Conservation (phyloP, 2,113 vertebrate genomes). For the Anas platyrhynchos region DNA sequence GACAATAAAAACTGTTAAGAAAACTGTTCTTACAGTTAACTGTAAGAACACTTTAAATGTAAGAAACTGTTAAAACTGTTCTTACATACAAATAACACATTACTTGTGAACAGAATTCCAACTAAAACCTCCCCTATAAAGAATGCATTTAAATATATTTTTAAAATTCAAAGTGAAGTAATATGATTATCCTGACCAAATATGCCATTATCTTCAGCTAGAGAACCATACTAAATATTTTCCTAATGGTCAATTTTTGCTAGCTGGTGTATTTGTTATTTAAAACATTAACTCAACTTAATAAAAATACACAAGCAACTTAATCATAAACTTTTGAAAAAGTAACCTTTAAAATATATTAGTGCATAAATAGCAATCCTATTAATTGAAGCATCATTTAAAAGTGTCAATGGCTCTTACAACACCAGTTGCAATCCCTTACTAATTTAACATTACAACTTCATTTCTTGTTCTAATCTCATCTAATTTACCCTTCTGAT, state of each 20-base stretch:
- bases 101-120: constrained; percentile 12
- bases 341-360: constrained; percentile 36
- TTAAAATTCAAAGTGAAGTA: constrained; percentile 3
- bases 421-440: constrained; percentile 44
- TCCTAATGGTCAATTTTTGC: constrained; percentile 2
- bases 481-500: constrained; percentile 78
- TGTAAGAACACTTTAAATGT: no score
- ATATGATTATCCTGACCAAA: background rate
- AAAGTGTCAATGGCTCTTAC: constrained; percentile 46
- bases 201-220: background rate
- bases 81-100: background rate
- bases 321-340: constrained; percentile 38
- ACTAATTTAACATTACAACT: constrained; percentile 73
- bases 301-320: constrained; percentile 32
- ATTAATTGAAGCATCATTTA: constrained; percentile 68
- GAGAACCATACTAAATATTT: background rate
- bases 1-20: background rate
- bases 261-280: constrained; percentile 4
- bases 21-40: no score
- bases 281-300: background rate
- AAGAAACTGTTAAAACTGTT: background rate
- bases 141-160: background rate
- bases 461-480: constrained; percentile 79
- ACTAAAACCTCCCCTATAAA: background rate
- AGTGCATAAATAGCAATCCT: constrained; percentile 18